Evolutionary conservation across 2,797 vertebrate species (phyloP).

Genomic region (Spinus olivaceus): DNA sequence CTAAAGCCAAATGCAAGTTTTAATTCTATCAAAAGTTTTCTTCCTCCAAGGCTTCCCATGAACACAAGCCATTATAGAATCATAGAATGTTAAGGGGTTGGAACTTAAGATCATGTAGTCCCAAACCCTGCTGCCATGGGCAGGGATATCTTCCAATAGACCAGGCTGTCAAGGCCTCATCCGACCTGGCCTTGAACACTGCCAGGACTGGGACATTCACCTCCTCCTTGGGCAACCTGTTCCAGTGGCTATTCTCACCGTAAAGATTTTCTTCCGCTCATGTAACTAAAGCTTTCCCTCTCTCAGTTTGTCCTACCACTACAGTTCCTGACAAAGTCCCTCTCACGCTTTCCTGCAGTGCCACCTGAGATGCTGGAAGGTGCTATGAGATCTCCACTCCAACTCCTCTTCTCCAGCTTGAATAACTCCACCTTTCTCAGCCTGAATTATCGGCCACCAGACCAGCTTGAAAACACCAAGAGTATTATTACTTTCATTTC

Average conservation of each 20-base stretch:
- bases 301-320: background rate
- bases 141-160: background rate
- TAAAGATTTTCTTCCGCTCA: no score
- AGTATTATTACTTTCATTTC: rapidly evolving
- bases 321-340: background rate
- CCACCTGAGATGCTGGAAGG: background rate
- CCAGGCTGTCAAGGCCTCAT: background rate
- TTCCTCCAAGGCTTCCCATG: background rate
- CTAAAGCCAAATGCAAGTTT: background rate
- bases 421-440: background rate
- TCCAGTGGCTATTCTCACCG: background rate
- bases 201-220: background rate
- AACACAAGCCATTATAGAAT: background rate
- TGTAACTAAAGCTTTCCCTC: background rate
- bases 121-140: rapidly evolving
- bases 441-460: background rate
- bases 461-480: background rate
- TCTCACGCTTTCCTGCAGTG: background rate
- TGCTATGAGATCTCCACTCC: background rate
- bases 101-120: background rate
- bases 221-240: background rate
- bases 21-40: rapidly evolving
- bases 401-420: background rate
- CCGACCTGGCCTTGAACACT: background rate
- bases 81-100: no score